Percentiles rank a stretch among this genome's conserved stretches.
These are phyloP conservation scores for Anodontia alba DNA, from an alignment of 2,888 invertebrate genomes.

Conservation along the genomic window DNA sequence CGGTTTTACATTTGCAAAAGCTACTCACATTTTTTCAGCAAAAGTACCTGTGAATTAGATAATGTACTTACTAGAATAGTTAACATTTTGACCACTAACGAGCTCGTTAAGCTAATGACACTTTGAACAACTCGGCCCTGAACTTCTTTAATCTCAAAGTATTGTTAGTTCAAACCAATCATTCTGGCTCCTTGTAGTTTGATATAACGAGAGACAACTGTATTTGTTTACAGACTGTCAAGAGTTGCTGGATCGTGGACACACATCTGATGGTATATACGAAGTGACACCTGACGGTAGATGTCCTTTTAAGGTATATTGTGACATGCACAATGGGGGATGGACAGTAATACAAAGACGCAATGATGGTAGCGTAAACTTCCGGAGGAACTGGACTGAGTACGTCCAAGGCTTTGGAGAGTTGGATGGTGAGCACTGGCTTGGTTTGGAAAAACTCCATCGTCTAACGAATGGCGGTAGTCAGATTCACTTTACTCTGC, in stretches of 20 bases:
- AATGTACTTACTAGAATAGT: too few species aligned
- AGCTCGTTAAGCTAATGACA: too few species aligned
- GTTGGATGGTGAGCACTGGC: constrained; percentile 91
- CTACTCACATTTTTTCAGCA: too few species aligned
- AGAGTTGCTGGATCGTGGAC: constrained; percentile 31
- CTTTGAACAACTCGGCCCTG: too few species aligned
- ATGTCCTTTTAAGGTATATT: constrained; percentile 89
- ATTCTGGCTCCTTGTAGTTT: too few species aligned
- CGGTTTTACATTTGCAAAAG: too few species aligned
- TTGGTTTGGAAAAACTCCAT: constrained; percentile 94
- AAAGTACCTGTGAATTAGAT: too few species aligned
- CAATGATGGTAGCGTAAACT: constrained; percentile 91
- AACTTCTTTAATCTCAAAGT: too few species aligned
- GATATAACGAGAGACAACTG: too few species aligned
- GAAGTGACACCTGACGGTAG: constrained; percentile 43
- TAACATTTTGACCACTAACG: too few species aligned
- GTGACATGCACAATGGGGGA: constrained; percentile 86
- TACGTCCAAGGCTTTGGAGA: constrained; percentile 94
- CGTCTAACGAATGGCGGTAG: constrained; percentile 87
- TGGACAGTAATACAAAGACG: constrained; percentile 93
- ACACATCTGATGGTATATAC: constrained; percentile 31
- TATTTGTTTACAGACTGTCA: constrained; percentile 38
- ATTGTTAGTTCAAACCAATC: too few species aligned
- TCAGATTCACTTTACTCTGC: constrained; percentile 88
- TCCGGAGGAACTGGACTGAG: constrained; percentile 93